A percentile compares a stretch with the other conserved stretches of the same genome.
These are phyloP conservation scores for Pocillopora verrucosa DNA, from an alignment of 64 coral and sea anemone species.

Conservation along the genomic window DNA sequence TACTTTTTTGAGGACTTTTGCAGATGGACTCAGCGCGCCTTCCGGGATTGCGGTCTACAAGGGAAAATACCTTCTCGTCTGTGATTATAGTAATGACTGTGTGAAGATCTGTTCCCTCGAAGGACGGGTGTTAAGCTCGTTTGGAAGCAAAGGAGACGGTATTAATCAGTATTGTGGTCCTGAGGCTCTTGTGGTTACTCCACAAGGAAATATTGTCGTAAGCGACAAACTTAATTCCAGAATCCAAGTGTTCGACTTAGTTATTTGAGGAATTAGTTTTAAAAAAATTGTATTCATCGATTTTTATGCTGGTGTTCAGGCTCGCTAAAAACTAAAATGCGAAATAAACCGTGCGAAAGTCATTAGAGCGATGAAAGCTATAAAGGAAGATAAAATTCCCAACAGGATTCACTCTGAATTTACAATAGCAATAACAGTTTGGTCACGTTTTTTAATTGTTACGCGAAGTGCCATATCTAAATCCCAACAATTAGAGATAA, in stretches of 20 bases:
- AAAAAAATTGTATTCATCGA: no score
- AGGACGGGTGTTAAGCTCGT: constrained; percentile 49
- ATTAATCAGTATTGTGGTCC: constrained; percentile 68
- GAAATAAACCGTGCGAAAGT: no score
- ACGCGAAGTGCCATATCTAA: no score
- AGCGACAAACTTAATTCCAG: constrained; percentile 76
- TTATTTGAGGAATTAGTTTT: neutral
- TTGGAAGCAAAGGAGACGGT: constrained; percentile 63
- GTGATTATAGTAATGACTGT: constrained; percentile 79
- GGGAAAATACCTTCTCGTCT: constrained; percentile 67
- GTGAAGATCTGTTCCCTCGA: constrained; percentile 73
- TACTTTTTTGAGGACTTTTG: constrained; percentile 38
- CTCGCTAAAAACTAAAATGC: no score
- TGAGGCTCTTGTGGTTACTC: constrained; percentile 53
- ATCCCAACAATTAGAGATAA: no score
- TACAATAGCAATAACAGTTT: no score
- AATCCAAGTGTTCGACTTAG: constrained; percentile 51
- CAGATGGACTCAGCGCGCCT: constrained; percentile 61
- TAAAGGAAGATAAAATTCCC: no score
- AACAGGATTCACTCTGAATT: no score
- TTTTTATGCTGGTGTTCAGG: no score
- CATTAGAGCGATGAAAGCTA: no score
- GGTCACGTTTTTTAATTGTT: no score
- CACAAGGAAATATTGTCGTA: constrained; percentile 52
- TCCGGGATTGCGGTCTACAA: constrained; percentile 79